Evolutionary conservation across 2,797 vertebrate species (phyloP).

Genomic region (Heterohyrax brucei): DNA sequence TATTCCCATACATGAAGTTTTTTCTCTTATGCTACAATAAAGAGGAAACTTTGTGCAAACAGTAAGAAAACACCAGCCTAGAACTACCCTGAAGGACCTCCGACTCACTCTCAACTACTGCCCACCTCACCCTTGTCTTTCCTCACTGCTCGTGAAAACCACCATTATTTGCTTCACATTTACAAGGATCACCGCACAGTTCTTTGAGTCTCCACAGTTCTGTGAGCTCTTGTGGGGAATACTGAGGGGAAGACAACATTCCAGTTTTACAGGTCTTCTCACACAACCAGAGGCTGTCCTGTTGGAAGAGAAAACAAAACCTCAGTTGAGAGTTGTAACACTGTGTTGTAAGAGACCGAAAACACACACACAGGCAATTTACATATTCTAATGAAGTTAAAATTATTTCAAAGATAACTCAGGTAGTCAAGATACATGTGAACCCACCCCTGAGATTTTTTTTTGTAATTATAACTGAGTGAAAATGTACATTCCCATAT

Average conservation of each 20-base stretch:
- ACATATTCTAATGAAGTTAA: too few relatives aligned
- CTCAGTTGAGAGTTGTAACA: neutral
- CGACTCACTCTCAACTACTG: neutral
- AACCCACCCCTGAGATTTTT: neutral
- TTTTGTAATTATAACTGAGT: too few relatives aligned
- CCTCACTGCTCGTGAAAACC: neutral
- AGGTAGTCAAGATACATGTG: neutral
- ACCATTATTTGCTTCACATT: slow-evolving; percentile 90
- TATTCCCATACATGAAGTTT: slow-evolving; percentile 60
- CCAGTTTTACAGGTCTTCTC: slow-evolving; percentile 96
- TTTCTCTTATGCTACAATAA: slow-evolving; percentile 46
- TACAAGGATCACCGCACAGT: slow-evolving; percentile 95
- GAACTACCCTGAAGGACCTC: neutral
- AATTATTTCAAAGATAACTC: neutral
- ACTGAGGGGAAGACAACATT: slow-evolving; percentile 98
- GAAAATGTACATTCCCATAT: too few relatives aligned
- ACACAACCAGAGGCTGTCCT: slow-evolving; percentile 97
- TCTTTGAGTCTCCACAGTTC: slow-evolving; percentile 94
- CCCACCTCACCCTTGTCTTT: neutral
- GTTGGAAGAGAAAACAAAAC: slow-evolving; percentile 61
- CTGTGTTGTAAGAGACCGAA: neutral
- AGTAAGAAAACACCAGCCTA: neutral
- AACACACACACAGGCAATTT: too few relatives aligned
- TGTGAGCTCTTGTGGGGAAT: slow-evolving; percentile 94
- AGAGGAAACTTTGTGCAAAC: slow-evolving; percentile 64